Evolutionary conservation across 2,888 invertebrate species (phyloP), one percentile per base, ranked within the genome.

Genomic region (Linnaemya tessellans): DNA sequence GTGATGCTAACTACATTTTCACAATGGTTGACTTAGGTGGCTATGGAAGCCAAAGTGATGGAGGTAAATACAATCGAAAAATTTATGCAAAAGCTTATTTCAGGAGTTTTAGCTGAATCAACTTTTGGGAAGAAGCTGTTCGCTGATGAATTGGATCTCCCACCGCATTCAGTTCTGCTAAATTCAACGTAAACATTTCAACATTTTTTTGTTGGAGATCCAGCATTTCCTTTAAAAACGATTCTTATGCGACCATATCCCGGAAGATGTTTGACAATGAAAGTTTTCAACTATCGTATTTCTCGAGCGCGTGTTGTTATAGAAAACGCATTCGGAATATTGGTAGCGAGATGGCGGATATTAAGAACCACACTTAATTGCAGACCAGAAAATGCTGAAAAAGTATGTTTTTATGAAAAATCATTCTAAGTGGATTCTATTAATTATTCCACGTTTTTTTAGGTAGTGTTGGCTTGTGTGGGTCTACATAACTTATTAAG

Each of bases 21-120:
- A n/a, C n/a, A n/a, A n/a, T n/a, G n/a, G n/a, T n/a, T n/a, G n/a
- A n/a, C n/a, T n/a, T n/a, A n/a, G n/a, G n/a, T n/a, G n/a, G n/a
- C n/a, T n/a, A n/a, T n/a, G n/a, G n/a, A n/a, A n/a, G n/a, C n/a
- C n/a, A n/a, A n/a, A n/a, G n/a, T n/a, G n/a, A n/a, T n/a, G n/a
- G n/a, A 56, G 56, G 56, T 56, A 56, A 56, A 30, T 56, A 56
- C 56, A 56, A 56, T 56, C 56, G 56, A 56, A 30, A 56, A 56
- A 56, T 56, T 1, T 56, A 56, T 58, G 35, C 35, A 35, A 58
- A 58, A 58, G n/a, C 35, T 58, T 58, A 58, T 58, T 58, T 58
- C 35, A 58, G 58, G 58, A 35, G 58, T 58, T 58, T 58, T 58
- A 58, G 58, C 58, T 58, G 35, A 58, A 58, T 58, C 58, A 58